These are phyloP conservation scores for Crax fasciolata DNA, from an alignment of 2,797 vertebrate species.

Conservation along the genomic window DNA sequence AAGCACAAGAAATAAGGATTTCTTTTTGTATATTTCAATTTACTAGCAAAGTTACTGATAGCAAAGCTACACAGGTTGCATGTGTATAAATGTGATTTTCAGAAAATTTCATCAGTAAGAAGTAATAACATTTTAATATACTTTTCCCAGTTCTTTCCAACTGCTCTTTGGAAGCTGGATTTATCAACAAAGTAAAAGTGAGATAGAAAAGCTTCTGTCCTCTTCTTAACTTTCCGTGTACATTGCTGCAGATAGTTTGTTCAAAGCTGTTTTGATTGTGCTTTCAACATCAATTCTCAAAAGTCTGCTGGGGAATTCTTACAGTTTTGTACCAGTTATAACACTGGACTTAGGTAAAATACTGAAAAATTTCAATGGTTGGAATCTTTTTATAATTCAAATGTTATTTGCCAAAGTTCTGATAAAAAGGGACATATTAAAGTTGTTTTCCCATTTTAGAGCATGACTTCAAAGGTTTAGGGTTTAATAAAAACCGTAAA, in stretches of 20 bases:
- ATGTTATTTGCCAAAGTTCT: not conserved
- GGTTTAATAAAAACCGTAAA: conserved; percentile 22
- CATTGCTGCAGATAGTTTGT: not conserved
- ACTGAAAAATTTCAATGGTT: not conserved
- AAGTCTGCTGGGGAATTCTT: not conserved
- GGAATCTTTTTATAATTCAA: conserved; percentile 1
- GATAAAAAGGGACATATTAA: not conserved
- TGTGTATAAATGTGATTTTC: not conserved
- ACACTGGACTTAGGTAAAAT: not conserved
- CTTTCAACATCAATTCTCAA: not conserved
- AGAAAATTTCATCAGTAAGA: not conserved
- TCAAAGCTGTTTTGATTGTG: not conserved
- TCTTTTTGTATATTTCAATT: not conserved
- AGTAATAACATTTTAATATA: not conserved
- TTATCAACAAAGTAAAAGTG: not conserved
- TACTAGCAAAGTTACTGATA: not conserved
- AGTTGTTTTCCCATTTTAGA: conserved; percentile 26
- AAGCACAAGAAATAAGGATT: not conserved
- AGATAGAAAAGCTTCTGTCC: not conserved
- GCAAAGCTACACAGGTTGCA: not conserved
- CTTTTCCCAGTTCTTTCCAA: not conserved
- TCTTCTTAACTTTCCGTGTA: not conserved
- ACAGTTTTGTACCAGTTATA: not conserved
- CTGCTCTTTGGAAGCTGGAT: not conserved
- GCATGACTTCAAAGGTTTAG: not conserved